These are phyloP conservation scores for Osmerus eperlanus DNA, from an alignment of 2,113 vertebrate species.

Conservation along the genomic window DNA sequence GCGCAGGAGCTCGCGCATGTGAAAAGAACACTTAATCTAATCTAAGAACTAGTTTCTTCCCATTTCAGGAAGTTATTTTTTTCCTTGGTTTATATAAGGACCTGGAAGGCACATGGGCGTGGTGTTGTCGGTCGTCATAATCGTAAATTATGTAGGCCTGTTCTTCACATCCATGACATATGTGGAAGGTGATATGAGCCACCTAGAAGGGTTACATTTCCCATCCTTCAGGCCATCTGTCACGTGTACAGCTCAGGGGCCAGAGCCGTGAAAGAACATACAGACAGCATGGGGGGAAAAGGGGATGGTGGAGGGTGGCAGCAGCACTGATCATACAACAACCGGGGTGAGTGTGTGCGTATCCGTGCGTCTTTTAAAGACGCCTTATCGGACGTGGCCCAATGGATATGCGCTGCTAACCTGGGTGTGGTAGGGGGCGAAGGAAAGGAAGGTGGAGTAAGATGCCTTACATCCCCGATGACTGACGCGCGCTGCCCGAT, in stretches of 20 bases:
- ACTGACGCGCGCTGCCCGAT: no score
- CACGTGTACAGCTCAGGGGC: background rate
- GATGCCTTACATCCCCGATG: no score
- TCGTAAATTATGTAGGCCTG: constrained; percentile 9
- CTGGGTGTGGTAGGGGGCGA: no score
- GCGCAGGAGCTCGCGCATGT: no score
- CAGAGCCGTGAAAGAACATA: background rate
- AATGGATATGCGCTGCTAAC: no score
- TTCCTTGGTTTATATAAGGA: background rate
- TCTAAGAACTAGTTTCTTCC: background rate
- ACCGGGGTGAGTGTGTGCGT: no score
- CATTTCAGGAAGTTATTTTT: constrained; percentile 1
- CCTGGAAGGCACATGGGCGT: background rate
- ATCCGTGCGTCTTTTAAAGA: no score
- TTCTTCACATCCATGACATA: background rate
- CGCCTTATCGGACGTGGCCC: no score
- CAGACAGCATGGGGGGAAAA: no score
- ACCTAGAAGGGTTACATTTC: constrained; percentile 22
- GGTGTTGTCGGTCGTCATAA: background rate
- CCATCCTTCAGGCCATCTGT: background rate
- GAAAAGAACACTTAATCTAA: background rate
- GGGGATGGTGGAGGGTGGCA: no score
- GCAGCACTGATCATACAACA: no score
- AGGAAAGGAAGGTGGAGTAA: no score
- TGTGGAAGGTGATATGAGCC: constrained; percentile 13